These are phyloP conservation scores for Otis tarda DNA, from an alignment of 2,113 vertebrate species.

Conservation along the genomic window DNA sequence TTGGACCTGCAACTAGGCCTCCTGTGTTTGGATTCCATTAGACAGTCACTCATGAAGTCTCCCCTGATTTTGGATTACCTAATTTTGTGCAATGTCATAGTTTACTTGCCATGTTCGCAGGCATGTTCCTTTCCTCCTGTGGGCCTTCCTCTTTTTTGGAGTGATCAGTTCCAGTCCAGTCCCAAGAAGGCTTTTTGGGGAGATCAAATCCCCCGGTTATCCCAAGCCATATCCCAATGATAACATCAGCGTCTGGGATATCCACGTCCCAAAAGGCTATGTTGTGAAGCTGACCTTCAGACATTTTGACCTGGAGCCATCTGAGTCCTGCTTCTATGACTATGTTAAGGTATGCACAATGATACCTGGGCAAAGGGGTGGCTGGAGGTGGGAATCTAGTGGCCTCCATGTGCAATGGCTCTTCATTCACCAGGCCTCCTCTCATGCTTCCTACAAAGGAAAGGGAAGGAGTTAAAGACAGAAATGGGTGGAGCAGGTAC, in stretches of 20 bases:
- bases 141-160: slow-evolving; percentile 10
- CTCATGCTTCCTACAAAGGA: neutral
- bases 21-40: neutral
- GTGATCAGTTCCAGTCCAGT: neutral
- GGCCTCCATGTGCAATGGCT: neutral
- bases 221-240: slow-evolving; percentile 85
- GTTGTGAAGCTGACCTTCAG: slow-evolving; percentile 84
- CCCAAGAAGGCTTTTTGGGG: slow-evolving; percentile 70
- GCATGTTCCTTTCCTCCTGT: slow-evolving; percentile 18
- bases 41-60: neutral
- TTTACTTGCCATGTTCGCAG: slow-evolving; percentile 45
- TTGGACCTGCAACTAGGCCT: neutral
- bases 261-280: slow-evolving; percentile 83
- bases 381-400: neutral
- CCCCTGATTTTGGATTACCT: neutral
- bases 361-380: neutral
- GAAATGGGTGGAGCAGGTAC: neutral
- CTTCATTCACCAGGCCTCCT: neutral
- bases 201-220: slow-evolving; percentile 83
- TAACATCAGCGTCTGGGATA: slow-evolving; percentile 76
- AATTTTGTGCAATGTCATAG: neutral
- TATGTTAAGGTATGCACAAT: slow-evolving; percentile 82
- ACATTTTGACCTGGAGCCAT: slow-evolving; percentile 88
- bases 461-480: neutral
- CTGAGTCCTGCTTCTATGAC: slow-evolving; percentile 85